Evolutionary conservation across 2,797 vertebrate genomes (phyloP).

Genomic region (Mormyrus hasselquistii): DNA sequence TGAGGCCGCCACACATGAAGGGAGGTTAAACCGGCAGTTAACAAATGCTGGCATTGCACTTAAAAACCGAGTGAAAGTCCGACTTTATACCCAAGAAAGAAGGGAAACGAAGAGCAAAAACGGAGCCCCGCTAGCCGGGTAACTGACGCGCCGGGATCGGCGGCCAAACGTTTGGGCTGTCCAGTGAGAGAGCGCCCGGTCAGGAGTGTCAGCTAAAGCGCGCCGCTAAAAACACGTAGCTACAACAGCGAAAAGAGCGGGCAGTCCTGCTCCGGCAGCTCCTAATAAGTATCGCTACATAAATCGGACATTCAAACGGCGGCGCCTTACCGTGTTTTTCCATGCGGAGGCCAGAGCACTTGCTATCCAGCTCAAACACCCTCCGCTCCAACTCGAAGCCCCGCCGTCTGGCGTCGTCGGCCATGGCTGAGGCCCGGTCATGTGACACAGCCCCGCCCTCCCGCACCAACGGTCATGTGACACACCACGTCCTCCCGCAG

Average conservation of each 20-base stretch:
- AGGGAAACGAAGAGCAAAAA: neutral
- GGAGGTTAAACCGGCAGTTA: neutral
- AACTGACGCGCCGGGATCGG: neutral
- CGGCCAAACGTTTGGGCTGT: neutral
- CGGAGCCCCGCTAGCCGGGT: neutral
- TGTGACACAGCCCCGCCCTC: slow-evolving; percentile 45
- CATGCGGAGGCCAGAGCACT: slow-evolving; percentile 63
- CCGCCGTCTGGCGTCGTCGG: slow-evolving; percentile 72
- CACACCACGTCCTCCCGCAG: neutral
- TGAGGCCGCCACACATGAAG: neutral
- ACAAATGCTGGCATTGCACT: neutral
- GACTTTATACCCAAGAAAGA: neutral
- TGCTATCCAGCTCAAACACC: slow-evolving; percentile 70
- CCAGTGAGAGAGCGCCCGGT: neutral
- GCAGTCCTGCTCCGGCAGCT: neutral
- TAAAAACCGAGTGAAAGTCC: neutral
- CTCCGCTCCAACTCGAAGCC: slow-evolving; percentile 72
- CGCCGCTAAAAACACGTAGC: slow-evolving; percentile 17
- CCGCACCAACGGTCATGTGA: neutral
- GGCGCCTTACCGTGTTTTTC: slow-evolving; percentile 62
- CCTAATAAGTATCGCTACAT: neutral
- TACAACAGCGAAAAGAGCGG: neutral
- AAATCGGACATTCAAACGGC: slow-evolving; percentile 22
- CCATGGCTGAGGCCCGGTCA: slow-evolving; percentile 67
- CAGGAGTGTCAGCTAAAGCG: neutral